Evolutionary conservation across 2,888 invertebrate genomes (phyloP), one percentile per base, ranked within the genome.

Genomic region (Microdon myrmicae): DNA sequence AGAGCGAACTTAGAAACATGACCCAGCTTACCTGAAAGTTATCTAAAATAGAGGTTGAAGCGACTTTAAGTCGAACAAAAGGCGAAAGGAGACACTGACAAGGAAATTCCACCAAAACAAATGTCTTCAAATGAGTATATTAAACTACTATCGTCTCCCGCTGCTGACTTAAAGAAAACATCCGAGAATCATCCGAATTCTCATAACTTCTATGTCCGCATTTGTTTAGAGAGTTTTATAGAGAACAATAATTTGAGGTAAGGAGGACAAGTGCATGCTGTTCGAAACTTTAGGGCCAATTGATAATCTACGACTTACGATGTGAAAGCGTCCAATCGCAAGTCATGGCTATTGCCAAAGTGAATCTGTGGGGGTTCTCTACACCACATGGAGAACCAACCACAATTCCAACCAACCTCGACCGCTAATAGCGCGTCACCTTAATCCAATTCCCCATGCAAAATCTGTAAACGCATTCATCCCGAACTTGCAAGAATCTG

Each of bases 231-330:
- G 73, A 88, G 90, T 44, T 99, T 94, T 73, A 92, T 98, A 69
- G 86, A 88, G 29, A 90, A 94, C 75, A 37, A 48, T 0, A 84
- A 83, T 17, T 77, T 96, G 29, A 82, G 82, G 28, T 87, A 88
- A 74, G 95, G 93, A 12, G 89, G 96, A 69, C 87, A 99, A 69
- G 86, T 99, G 8, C 95, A 96, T 81, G 93, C 97, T 5, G 97
- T 97, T 71, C 86, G 96, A 54, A 92, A 91, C 76, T 92, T 95
- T 3, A 94, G 96, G 14, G 87, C 90, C 9, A 99, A 80, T 83
- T 99, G 31, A 90, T 96, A 71, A 99, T 99, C 80, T 98, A 95
- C 80, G 99, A 99, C 82, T 83, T 99, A 38, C 86, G 97, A 73
- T 96, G 92, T 7, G 98, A 99, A 82, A 95, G 94, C 43, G 87